Base-by-base conservation (phyloP, 2,113 vertebrate genomes). In the Beaufortia kweichowensis region DNA sequence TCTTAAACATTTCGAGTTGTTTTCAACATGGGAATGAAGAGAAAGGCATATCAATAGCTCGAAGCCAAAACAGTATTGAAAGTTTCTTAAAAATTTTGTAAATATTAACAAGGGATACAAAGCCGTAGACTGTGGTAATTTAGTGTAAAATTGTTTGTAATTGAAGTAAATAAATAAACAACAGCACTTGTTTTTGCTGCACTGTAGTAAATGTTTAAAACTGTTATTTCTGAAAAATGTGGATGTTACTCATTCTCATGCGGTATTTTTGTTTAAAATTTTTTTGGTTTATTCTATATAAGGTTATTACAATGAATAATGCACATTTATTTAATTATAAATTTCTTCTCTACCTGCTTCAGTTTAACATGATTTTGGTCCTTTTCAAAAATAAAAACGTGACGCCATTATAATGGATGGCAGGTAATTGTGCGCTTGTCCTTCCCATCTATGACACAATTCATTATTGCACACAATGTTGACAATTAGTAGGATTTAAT, bases 401-500 rank as follows among this genome's bases (percentile, higher is more conserved):
- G 53, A 65, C 59, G 60, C 35, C n/a, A 59, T 73, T 43, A 66
- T 43, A 73, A 84, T 76, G 23, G 14, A 80, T 78, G 79, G 55
- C 71, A 79, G 82, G 83, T 83, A 83, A 80, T 84, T 85, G 87
- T 87, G 82, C 85, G 84, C 88, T 85, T 80, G 82, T 80, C 75
- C 82, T 65, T 81, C 85, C 85, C 84, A 88, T 90, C 90, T 88
- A 89, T 87, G 83, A 83, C 78, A 24, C 66, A 83, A 85, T 88
- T 83, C 93, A 91, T 92, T 91, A 92, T 93, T 89, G 85, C 81
- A 83, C 83, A 85, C 46, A 72, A 86, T 89, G 84, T 88, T 85
- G 86, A 89, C 84, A 94, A 93, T 94, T 93, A 92, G 93, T 92
- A 89, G 87, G 82, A 87, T 89, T 82, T 91, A 90, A 92, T 90